phyloP scores from a whole-genome alignment of 2,797 vertebrate species.

The Knipowitschia caucasica region DNA sequence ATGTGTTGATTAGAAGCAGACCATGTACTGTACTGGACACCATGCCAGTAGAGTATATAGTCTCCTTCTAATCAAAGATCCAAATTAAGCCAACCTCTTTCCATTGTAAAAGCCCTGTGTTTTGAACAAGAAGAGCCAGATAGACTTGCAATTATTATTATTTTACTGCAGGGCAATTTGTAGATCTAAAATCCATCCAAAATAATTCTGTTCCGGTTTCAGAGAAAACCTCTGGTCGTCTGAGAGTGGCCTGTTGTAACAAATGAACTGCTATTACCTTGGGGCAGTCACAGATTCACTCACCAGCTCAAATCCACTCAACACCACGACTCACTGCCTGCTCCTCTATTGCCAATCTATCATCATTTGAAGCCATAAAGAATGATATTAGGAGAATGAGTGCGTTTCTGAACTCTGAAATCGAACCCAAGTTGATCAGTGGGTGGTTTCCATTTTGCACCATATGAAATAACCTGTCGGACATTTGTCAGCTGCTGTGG shows the following conservation, averaged over 20 bases:
- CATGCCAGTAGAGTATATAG: slow-evolving; percentile 10
- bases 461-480: slow-evolving; percentile 38
- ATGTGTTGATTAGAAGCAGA: slow-evolving; percentile 24
- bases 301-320: slow-evolving; percentile 42
- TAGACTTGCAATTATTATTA: slow-evolving; percentile 14
- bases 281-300: slow-evolving; percentile 25
- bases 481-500: slow-evolving; percentile 36
- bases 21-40: too few species aligned
- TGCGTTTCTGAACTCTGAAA: slow-evolving; percentile 39
- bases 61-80: slow-evolving; percentile 24
- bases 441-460: slow-evolving; percentile 46
- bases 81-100: slow-evolving; percentile 19
- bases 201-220: slow-evolving; percentile 17
- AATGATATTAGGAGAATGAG: slow-evolving; percentile 43
- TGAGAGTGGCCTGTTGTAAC: slow-evolving; percentile 25
- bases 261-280: slow-evolving; percentile 46
- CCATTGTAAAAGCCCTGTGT: slow-evolving; percentile 22
- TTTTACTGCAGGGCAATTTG: slow-evolving; percentile 16
- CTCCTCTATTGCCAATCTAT: slow-evolving; percentile 51
- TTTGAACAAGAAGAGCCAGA: slow-evolving; percentile 7
- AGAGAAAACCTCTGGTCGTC: slow-evolving; percentile 7
- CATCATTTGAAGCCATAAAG: slow-evolving; percentile 55
- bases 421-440: slow-evolving; percentile 31
- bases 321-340: slow-evolving; percentile 20
- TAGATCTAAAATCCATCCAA: slow-evolving; percentile 20